Evolutionary conservation across 2,113 vertebrate genomes (phyloP).

Genomic region (Hylia prasina): DNA sequence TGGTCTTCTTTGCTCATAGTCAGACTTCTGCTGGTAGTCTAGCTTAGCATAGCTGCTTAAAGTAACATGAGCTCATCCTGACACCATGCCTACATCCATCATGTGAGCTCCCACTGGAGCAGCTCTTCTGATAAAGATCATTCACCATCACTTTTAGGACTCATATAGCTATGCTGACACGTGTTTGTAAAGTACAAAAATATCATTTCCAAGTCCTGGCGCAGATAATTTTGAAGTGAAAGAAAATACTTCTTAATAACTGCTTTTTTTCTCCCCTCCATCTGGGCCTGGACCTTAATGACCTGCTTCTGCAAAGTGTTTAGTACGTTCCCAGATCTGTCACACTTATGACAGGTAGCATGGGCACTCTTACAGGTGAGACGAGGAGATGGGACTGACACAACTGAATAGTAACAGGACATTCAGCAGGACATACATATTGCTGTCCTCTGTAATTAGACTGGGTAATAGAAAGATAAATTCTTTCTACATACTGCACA

Average conservation of each 20-base stretch:
- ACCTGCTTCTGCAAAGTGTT: background rate
- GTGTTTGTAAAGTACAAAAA: background rate
- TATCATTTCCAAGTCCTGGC: background rate
- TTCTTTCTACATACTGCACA: background rate
- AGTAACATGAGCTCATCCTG: background rate
- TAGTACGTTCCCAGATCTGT: background rate
- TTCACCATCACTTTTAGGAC: background rate
- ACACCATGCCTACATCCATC: background rate
- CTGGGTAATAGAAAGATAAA: background rate
- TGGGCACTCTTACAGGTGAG: background rate
- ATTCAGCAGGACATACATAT: background rate
- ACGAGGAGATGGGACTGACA: background rate
- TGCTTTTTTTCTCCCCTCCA: background rate
- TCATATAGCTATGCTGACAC: background rate
- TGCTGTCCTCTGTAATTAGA: background rate
- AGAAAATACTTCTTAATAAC: slow-evolving; percentile 5
- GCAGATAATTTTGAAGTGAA: background rate
- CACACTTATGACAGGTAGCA: background rate
- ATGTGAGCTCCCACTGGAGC: background rate
- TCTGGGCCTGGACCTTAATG: background rate
- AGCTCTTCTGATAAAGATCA: background rate
- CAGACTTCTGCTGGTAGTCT: background rate
- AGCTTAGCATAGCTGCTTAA: background rate
- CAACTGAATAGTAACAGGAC: background rate
- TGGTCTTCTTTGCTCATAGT: background rate